Base-by-base conservation (phyloP, 2,113 vertebrate species). In the Embiotoca jacksoni region DNA sequence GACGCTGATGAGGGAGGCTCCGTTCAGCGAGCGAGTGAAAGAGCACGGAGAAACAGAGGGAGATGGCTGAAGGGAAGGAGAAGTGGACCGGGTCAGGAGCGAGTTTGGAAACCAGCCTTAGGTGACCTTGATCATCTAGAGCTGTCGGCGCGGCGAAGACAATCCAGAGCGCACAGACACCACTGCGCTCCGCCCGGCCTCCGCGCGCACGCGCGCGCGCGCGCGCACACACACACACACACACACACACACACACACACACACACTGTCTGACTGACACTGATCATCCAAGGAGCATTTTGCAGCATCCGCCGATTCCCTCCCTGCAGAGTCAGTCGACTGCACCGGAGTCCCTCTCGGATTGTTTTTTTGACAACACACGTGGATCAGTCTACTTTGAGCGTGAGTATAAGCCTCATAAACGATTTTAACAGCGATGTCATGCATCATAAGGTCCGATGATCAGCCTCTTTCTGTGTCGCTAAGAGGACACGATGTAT, bases 21-120 rank as follows among this genome's bases (percentile, higher is more conserved):
- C 61, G 9, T 64, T 59, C 61, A 13, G 54, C 23, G 57, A 61
- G 65, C 0, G 74, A 75, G 74, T 16, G 80, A 72, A 53, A 68
- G 77, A 83, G 33, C n/a, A n/a, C 41, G 35, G 3, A 70, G 78
- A 77, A 67, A 53, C 58, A 54, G 75, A 65, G 72, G 72, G 84
- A 67, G 75, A 90, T 88, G 90, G 85, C 77, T 88, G 78, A 67
- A 56, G 62, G 66, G 57, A 52, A 63, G 75, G 58, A 58, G 55
- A 74, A 63, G 69, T 55, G 77, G 72, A 83, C 80, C 78, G 79
- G 88, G 82, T 64, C 85, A 72, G 37, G 60, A 78, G 13, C 66
- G 64, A 62, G 49, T 57, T 37, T 10, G 39, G 59, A 55, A 41
- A 58, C 7, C 37, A 15, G 16, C 31, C 60, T 53, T 13, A 78